These are phyloP conservation scores for Enteromius unitaeniatus DNA, from an alignment of 2,797 vertebrate species.

Conservation along the genomic window DNA sequence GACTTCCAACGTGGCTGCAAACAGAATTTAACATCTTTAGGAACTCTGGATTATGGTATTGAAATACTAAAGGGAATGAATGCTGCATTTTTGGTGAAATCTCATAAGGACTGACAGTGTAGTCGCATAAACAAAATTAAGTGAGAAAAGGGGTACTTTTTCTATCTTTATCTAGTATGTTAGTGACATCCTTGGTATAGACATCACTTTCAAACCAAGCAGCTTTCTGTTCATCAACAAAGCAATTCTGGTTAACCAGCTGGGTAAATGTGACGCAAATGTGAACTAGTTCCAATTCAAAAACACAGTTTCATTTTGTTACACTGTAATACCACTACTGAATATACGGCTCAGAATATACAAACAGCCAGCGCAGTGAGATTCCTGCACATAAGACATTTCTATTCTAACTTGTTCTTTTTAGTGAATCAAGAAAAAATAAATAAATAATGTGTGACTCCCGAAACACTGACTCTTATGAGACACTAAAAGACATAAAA, in stretches of 20 bases:
- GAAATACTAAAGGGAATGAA: not conserved
- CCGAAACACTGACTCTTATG: not conserved
- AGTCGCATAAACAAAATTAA: not conserved
- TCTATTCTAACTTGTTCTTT: not conserved
- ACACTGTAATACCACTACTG: not conserved
- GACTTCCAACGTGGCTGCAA: conserved; percentile 81
- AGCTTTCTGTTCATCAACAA: not conserved
- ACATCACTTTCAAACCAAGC: not conserved
- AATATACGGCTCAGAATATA: not conserved
- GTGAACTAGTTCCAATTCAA: not conserved
- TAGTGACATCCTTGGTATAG: not conserved
- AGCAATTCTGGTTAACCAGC: not conserved
- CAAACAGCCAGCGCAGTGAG: not conserved
- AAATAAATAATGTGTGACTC: not conserved
- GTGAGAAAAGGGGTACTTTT: not conserved
- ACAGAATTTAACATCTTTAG: conserved; percentile 24
- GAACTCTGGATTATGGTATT: not conserved
- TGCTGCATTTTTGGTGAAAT: not conserved
- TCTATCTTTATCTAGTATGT: no score
- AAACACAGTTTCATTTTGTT: not conserved
- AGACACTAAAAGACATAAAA: not conserved
- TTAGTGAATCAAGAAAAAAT: not conserved
- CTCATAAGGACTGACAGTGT: not conserved
- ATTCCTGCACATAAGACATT: no score
- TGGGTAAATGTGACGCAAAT: not conserved